These are phyloP conservation scores for Catharus fuscescens DNA, from an alignment of 2,113 vertebrate species.

Conservation along the genomic window DNA sequence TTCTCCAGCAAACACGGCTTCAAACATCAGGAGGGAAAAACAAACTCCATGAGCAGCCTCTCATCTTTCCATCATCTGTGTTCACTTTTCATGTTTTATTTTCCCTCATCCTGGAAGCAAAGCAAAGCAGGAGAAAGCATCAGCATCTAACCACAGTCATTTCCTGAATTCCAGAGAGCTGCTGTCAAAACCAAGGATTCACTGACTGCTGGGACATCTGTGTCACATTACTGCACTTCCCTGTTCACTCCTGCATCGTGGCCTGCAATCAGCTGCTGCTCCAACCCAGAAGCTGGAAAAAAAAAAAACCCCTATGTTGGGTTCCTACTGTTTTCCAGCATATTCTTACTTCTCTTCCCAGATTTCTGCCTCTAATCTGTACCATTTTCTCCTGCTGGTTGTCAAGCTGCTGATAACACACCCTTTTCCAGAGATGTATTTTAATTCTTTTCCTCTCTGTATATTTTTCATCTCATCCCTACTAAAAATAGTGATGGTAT, in stretches of 20 bases:
- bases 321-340: background rate
- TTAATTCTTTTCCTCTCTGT: background rate
- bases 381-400: background rate
- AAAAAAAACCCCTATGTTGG: background rate
- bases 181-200: slow-evolving; percentile 44
- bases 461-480: background rate
- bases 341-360: background rate
- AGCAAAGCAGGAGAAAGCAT: slow-evolving; percentile 12
- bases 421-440: background rate
- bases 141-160: slow-evolving; percentile 43
- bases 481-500: slow-evolving; percentile 26
- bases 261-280: background rate
- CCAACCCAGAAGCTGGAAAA: slow-evolving; percentile 22
- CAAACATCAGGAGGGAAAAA: background rate
- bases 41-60: background rate
- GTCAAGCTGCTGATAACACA: background rate
- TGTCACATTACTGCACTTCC: slow-evolving; percentile 40
- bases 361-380: background rate
- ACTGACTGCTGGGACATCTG: slow-evolving; percentile 27
- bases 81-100: background rate
- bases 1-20: background rate
- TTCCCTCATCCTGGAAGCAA: slow-evolving; percentile 1
- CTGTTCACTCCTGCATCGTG: background rate
- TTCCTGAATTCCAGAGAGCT: slow-evolving; percentile 54
- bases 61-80: background rate